Conservation (phyloP, 2,113 vertebrate species). For the Cepphus grylle region DNA sequence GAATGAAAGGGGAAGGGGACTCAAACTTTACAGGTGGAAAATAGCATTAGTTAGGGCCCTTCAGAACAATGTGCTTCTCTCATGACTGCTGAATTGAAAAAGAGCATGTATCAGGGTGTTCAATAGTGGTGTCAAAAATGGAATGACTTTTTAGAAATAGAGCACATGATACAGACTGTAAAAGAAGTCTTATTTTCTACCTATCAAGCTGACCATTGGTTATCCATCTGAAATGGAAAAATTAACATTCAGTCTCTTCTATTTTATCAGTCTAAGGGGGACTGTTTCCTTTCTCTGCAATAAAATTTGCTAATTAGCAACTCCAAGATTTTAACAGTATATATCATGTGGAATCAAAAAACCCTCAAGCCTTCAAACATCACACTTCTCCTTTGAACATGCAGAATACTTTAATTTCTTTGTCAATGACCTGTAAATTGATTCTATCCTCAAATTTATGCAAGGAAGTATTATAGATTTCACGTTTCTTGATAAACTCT, state of each 20-base stretch:
- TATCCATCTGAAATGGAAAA: neutral
- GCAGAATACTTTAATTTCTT: neutral
- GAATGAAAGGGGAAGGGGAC: neutral
- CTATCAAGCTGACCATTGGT: neutral
- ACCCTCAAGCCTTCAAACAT: neutral
- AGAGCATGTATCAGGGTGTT: neutral
- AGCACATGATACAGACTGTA: neutral
- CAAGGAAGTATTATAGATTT: neutral
- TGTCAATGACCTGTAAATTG: neutral
- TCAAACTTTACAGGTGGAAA: neutral
- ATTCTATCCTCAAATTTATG: neutral
- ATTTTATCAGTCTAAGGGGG: neutral
- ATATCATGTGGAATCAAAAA: neutral
- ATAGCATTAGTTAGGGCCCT: neutral
- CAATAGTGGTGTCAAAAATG: neutral
- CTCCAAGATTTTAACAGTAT: neutral
- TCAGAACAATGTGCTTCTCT: neutral
- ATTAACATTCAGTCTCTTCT: neutral
- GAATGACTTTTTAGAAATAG: neutral
- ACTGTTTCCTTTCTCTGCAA: neutral
- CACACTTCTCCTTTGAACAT: neutral
- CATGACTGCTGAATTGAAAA: neutral
- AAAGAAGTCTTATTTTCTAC: neutral
- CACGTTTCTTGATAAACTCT: neutral
- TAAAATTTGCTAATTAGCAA: neutral